A percentile compares a stretch with the other conserved stretches of the same genome.
Evolutionary conservation across 2,797 vertebrate genomes (phyloP).

Genomic region (Vireo griseus): DNA sequence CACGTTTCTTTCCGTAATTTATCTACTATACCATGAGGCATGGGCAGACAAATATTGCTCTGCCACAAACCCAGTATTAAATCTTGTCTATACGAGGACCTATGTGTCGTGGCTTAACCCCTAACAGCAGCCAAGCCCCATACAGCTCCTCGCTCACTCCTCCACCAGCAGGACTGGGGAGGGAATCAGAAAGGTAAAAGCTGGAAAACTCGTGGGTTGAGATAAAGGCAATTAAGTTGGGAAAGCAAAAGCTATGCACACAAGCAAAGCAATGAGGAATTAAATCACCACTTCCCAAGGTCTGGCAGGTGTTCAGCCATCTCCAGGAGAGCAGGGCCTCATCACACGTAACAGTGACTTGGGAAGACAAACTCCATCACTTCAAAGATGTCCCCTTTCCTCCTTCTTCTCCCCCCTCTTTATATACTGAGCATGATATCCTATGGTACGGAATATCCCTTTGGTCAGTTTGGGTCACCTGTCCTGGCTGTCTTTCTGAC

Average conservation of each 20-base stretch:
- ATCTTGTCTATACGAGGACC: neutral
- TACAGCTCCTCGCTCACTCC: accelerated
- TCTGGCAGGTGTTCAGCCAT: neutral
- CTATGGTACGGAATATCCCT: neutral
- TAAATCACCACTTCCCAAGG: neutral
- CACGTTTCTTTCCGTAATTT: neutral
- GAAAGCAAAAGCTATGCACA: neutral
- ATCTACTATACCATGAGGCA: neutral
- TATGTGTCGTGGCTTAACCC: neutral
- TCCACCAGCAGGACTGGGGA: neutral
- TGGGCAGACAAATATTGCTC: neutral
- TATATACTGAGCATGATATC: neutral
- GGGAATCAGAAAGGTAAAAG: neutral
- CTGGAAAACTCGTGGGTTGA: neutral
- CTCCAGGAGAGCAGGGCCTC: neutral
- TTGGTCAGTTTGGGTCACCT: neutral
- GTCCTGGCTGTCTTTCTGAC: neutral
- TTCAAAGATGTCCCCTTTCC: neutral
- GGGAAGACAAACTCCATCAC: neutral
- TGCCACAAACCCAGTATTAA: neutral
- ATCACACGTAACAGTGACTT: neutral
- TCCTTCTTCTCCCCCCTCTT: neutral
- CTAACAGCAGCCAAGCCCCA: neutral
- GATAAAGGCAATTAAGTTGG: neutral
- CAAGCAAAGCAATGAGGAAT: neutral